Evolutionary conservation across 2,888 invertebrate genomes (phyloP).

Genomic region (Blastobasis lacticolella): DNA sequence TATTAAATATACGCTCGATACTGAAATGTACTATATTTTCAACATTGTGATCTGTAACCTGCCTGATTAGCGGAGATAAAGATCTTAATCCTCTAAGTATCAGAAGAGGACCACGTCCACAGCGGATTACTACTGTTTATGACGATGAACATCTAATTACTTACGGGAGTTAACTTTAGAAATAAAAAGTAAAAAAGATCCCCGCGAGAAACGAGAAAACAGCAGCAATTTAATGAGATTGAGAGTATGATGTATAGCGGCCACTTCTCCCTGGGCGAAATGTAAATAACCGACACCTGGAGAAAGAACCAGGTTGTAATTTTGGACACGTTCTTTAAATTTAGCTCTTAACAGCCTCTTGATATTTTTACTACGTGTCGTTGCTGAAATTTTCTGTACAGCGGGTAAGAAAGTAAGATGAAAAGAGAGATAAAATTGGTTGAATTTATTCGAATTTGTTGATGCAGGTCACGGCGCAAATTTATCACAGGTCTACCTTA

Average conservation of each 20-base stretch:
- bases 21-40: too few species aligned
- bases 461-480: constrained; percentile 56
- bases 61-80: too few species aligned
- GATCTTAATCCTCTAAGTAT: too few species aligned
- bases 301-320: constrained; percentile 38
- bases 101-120: too few species aligned
- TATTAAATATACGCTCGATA: too few species aligned
- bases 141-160: too few species aligned
- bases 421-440: constrained; percentile 47
- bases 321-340: constrained; percentile 60
- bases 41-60: too few species aligned
- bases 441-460: constrained; percentile 42
- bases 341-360: constrained; percentile 59
- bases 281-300: constrained; percentile 39
- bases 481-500: constrained; percentile 54
- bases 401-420: constrained; percentile 41
- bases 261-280: constrained; percentile 22
- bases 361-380: constrained; percentile 62
- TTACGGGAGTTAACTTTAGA: background rate
- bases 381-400: constrained; percentile 44
- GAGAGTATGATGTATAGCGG: background rate
- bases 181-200: background rate
- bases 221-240: background rate
- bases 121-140: too few species aligned
- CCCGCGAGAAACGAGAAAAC: background rate